A percentile compares a stretch with the other conserved stretches of the same genome.
These are phyloP conservation scores for Nebria ingens DNA, from an alignment of 1,140 invertebrate genomes.

Conservation along the genomic window DNA sequence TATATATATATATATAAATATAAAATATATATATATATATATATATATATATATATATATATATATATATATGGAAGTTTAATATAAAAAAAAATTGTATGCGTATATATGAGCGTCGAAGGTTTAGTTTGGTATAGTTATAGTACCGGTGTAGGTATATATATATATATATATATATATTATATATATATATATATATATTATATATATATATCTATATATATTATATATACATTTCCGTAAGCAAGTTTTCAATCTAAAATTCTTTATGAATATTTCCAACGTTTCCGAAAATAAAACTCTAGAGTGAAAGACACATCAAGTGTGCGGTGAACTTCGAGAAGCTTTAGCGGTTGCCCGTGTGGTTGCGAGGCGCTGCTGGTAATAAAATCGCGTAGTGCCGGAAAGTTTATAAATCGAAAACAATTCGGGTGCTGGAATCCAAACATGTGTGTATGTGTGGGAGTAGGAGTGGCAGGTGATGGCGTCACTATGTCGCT, in stretches of 20 bases:
- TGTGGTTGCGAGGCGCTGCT: background rate
- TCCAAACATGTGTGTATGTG: background rate
- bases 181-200: background rate
- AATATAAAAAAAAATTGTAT: too few relatives aligned
- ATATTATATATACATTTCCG: background rate
- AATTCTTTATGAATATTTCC: too few relatives aligned
- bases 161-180: background rate
- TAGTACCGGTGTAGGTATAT: too few relatives aligned
- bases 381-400: conserved; percentile 1
- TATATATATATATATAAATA: background rate
- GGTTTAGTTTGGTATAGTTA: too few relatives aligned
- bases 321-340: background rate
- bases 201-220: conserved; percentile 1
- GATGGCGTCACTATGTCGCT: background rate
- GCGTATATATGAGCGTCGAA: too few relatives aligned
- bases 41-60: background rate
- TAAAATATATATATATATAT: background rate
- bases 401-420: conserved; percentile 8
- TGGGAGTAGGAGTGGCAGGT: background rate
- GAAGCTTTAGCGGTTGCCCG: background rate
- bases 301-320: background rate
- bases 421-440: background rate
- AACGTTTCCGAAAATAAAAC: too few relatives aligned
- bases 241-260: too few relatives aligned
- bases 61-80: too few relatives aligned